Percentiles rank a stretch among this genome's conserved stretches.
Conservation (phyloP, 1,140 invertebrate species). For the Cotesia vestalis region DNA sequence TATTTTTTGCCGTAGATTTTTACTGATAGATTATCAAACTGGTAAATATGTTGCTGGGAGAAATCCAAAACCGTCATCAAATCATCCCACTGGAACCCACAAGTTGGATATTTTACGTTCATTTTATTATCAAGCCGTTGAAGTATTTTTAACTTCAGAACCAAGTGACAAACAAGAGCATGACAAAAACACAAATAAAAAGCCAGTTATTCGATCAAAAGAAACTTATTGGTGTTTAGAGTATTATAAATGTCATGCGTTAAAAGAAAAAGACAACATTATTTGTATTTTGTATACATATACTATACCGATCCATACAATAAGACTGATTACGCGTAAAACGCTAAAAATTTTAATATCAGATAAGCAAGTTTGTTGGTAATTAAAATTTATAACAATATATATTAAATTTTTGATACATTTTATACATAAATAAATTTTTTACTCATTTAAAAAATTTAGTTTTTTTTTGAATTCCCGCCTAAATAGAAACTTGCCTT, state of each 20-base stretch:
- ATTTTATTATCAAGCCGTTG: constrained; percentile 75
- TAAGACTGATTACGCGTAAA: constrained; percentile 68
- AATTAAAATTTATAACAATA: constrained; percentile 29
- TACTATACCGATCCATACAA: constrained; percentile 73
- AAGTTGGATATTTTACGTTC: constrained; percentile 75
- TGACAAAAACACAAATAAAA: constrained; percentile 41
- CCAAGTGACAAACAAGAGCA: constrained; percentile 38
- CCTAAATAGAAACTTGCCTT: too few species aligned
- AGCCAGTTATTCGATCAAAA: constrained; percentile 32
- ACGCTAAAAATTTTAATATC: constrained; percentile 64
- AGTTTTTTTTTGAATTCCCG: too few species aligned
- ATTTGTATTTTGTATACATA: constrained; percentile 76
- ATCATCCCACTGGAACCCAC: constrained; percentile 68
- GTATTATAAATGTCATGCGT: constrained; percentile 84
- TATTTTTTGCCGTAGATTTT: constrained; percentile 68
- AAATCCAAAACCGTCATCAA: constrained; percentile 68
- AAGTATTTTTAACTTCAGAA: constrained; percentile 56
- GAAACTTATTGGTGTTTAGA: constrained; percentile 86
- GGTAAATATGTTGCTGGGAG: constrained; percentile 76
- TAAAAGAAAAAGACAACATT: constrained; percentile 70
- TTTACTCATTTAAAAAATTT: too few species aligned
- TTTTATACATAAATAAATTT: neutral
- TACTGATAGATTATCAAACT: constrained; percentile 73
- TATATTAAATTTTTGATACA: neutral
- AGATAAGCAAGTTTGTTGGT: constrained; percentile 69